Evolutionary conservation across 2,888 invertebrate species (phyloP), one percentile per base, ranked within the genome.

Genomic region (Anthrax anthrax): DNA sequence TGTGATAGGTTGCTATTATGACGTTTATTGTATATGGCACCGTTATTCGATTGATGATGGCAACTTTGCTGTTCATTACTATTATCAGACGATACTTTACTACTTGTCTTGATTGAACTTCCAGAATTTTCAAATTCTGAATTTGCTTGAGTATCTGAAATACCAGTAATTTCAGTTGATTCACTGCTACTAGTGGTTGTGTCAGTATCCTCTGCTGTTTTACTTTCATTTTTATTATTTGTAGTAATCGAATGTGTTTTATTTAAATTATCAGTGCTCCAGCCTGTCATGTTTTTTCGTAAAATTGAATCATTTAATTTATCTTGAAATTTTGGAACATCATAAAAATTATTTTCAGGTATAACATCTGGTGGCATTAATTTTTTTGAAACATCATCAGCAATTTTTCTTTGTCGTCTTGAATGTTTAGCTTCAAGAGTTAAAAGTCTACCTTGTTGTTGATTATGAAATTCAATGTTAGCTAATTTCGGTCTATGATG

Each of bases 341-440:
- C 51, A 37, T 51, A 50, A 45, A 36, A 47, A 47, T 40, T 39
- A 37, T 39, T 39, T n/a, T 42, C 41, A 9, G 81, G 82, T 42
- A 83, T 73, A 14, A 83, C 74, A 58, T 83, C 83, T 1, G 83
- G 83, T 19, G 78, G 76, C 39, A 74, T 70, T 12, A 60, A 56
- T 54, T 64, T 71, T 50, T 72, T 59, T 44, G 18, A 43, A 29
- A 27, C 47, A 9, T 56, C 54, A 42, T 55, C 54, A 17, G 51
- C 51, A 8, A 50, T 55, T 23, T 59, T 56, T 2, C 86, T 71
- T 61, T 86, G 86, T 37, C 86, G 70, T 49, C 78, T 81, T 3
- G 80, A 79, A 58, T 86, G 85, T 50, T 83, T 73, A 13, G 77
- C 74, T 58, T 85, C 84, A 43, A 85, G 68, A 0, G 84, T 84